Conservation (phyloP, 2,888 invertebrate genomes). For the Sclerodermus sp. region DNA sequence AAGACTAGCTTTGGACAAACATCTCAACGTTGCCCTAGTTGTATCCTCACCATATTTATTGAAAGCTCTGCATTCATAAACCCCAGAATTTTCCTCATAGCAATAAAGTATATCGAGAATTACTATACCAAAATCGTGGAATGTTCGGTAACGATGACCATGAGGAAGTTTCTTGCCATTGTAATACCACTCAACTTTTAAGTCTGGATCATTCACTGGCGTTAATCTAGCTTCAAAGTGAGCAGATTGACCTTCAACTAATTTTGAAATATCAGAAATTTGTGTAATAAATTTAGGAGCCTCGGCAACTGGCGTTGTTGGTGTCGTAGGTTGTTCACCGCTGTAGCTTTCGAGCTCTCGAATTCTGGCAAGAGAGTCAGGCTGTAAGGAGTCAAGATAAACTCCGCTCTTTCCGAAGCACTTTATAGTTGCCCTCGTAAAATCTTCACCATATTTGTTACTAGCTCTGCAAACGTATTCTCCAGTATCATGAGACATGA, state of each 20-base stretch:
- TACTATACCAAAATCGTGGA: conserved; percentile 97
- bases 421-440: conserved; percentile 80
- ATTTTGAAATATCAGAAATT: conserved; percentile 78
- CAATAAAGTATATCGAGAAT: conserved; percentile 94
- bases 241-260: conserved; percentile 94
- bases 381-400: conserved; percentile 86
- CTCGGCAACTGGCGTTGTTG: conserved; percentile 70
- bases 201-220: conserved; percentile 92
- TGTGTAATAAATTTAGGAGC: conserved; percentile 90
- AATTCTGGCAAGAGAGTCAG: conserved; percentile 85
- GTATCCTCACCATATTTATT: conserved; percentile 89
- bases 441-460: conserved; percentile 89
- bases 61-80: conserved; percentile 89
- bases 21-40: conserved; percentile 82
- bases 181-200: conserved; percentile 94
- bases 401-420: conserved; percentile 86
- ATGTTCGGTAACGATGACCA: conserved; percentile 95
- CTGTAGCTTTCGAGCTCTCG: conserved; percentile 77
- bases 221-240: conserved; percentile 91
- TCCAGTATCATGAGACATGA: conserved; percentile 89
- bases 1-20: conserved; percentile 84
- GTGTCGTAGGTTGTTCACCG: conserved; percentile 68
- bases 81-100: conserved; percentile 94
- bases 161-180: conserved; percentile 89
- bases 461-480: conserved; percentile 91